Evolutionary conservation across 2,113 vertebrate species (phyloP).

Genomic region (Apteryx mantelli): DNA sequence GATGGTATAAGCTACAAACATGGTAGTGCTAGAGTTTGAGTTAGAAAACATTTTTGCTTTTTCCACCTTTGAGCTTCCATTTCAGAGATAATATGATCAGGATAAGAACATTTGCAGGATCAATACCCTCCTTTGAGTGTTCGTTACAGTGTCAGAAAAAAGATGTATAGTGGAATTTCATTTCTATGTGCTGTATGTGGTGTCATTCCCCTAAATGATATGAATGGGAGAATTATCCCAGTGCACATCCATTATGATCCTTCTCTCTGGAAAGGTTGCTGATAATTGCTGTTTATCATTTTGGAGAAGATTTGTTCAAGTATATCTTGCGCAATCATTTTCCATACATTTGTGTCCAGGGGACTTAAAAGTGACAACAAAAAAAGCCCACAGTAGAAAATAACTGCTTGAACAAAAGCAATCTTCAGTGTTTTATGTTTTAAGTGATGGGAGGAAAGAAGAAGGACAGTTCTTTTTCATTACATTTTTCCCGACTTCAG

Average conservation of each 20-base stretch:
- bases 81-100: neutral
- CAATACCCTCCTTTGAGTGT: neutral
- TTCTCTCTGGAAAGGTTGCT: neutral
- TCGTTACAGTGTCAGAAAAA: neutral
- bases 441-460: neutral
- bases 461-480: neutral
- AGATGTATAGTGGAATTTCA: neutral
- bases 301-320: slow-evolving; percentile 15
- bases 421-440: neutral
- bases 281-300: slow-evolving; percentile 16
- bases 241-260: neutral
- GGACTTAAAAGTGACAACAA: neutral
- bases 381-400: neutral
- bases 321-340: slow-evolving; percentile 3
- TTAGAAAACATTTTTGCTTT: neutral
- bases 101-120: neutral
- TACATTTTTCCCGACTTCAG: neutral
- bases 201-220: slow-evolving; percentile 29
- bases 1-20: neutral
- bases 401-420: neutral
- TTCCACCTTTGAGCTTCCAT: neutral
- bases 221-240: slow-evolving; percentile 24
- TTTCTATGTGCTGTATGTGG: neutral
- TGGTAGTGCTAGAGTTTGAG: neutral
- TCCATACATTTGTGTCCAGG: neutral